These are phyloP conservation scores for Knipowitschia caucasica DNA, from an alignment of 2,797 vertebrate species.

Conservation along the genomic window DNA sequence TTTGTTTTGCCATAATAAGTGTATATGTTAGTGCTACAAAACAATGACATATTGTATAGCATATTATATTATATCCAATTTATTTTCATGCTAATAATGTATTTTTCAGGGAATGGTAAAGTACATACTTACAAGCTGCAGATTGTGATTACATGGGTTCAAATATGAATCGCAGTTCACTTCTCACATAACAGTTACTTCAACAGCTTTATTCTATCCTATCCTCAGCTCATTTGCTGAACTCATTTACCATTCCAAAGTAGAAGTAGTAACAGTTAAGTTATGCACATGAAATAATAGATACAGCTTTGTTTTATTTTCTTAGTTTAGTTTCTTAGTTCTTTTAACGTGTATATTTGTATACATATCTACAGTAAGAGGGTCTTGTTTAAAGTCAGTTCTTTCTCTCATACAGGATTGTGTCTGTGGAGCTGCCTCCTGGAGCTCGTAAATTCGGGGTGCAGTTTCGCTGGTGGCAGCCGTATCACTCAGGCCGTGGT, in stretches of 20 bases:
- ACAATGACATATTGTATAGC: too few species aligned
- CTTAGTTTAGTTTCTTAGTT: background rate
- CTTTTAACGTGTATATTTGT: background rate
- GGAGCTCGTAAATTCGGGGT: constrained; percentile 91
- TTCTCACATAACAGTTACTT: constrained; percentile 8
- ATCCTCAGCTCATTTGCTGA: too few species aligned
- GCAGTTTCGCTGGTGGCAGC: constrained; percentile 99
- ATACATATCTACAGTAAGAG: background rate
- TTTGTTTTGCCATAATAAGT: too few species aligned
- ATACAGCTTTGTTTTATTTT: background rate
- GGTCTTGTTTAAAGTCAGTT: background rate
- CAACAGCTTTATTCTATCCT: too few species aligned
- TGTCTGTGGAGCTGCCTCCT: constrained; percentile 91
- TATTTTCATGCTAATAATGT: constrained; percentile 19
- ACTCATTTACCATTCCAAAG: too few species aligned
- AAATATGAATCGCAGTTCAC: constrained; percentile 43
- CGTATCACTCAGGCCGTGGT: constrained; percentile 91
- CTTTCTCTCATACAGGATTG: constrained; percentile 77
- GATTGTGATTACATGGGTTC: constrained; percentile 31
- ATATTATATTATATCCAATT: constrained; percentile 4
- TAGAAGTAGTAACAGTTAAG: too few species aligned
- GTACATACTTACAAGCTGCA: constrained; percentile 33
- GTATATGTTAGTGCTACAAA: too few species aligned
- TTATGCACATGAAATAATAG: too few species aligned
- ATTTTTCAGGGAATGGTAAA: constrained; percentile 11